Conservation (phyloP, 2,888 invertebrate genomes). For the Deroplatys truncata region DNA sequence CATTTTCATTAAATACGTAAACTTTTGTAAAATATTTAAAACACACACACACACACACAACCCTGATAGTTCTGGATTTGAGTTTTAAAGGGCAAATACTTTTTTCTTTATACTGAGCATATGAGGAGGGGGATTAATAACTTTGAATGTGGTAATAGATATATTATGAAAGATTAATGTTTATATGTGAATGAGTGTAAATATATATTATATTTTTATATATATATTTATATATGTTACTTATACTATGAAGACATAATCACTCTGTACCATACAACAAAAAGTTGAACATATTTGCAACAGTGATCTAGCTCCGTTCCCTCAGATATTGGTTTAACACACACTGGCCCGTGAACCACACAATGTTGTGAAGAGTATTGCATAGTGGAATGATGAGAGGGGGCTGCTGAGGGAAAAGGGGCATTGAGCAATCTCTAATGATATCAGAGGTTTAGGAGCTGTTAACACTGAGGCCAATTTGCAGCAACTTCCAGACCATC, state of each 20-base stretch:
- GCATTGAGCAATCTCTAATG: conserved; percentile 27
- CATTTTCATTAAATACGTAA: conserved; percentile 28
- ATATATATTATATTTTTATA: conserved; percentile 19
- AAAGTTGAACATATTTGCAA: neutral
- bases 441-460: conserved; percentile 7
- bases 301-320: neutral
- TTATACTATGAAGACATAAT: conserved; percentile 28
- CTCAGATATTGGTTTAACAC: neutral
- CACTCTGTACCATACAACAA: conserved; percentile 18
- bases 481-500: conserved; percentile 12
- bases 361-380: conserved; percentile 20
- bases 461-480: neutral
- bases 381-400: conserved; percentile 27
- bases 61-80: conserved; percentile 35
- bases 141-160: conserved; percentile 29
- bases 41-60: conserved; percentile 34
- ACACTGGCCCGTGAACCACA: neutral
- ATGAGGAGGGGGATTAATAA: conserved; percentile 27
- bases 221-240: conserved; percentile 14
- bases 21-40: conserved; percentile 31
- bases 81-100: conserved; percentile 30
- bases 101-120: conserved; percentile 28
- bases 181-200: conserved; percentile 29
- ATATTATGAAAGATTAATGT: conserved; percentile 27
- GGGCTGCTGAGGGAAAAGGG: conserved; percentile 15